Conservation (phyloP, 2,113 vertebrate genomes). For the Lophochroa leadbeateri region DNA sequence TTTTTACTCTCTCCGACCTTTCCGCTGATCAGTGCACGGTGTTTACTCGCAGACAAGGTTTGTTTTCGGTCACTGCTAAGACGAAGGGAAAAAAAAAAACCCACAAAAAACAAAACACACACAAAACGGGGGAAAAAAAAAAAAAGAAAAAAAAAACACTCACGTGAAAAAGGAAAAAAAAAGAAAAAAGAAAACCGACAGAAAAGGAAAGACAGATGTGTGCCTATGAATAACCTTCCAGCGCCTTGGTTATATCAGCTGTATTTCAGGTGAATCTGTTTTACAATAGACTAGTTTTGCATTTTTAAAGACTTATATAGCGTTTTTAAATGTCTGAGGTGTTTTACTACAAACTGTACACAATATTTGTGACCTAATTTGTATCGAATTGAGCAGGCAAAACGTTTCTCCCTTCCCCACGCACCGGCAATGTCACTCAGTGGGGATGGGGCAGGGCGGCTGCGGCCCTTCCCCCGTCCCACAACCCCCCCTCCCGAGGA, state of each 20-base stretch:
- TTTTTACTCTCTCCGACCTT: conserved; percentile 2
- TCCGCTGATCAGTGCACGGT: conserved; percentile 61
- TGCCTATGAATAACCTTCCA: conserved; percentile 95
- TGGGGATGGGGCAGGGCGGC: neutral
- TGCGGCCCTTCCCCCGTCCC: neutral
- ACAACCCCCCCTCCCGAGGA: neutral
- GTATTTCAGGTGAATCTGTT: conserved; percentile 86
- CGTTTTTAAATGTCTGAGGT: conserved; percentile 77
- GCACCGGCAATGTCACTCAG: neutral
- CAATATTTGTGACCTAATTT: conserved; percentile 81
- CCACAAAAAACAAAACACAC: neutral
- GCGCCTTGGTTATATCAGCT: conserved; percentile 91
- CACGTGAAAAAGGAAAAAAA: neutral
- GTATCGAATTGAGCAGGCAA: conserved; percentile 62
- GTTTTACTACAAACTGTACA: conserved; percentile 81
- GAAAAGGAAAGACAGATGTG: conserved; percentile 85
- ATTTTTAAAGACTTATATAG: conserved; percentile 75
- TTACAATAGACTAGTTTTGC: conserved; percentile 82
- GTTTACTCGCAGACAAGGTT: conserved; percentile 75
- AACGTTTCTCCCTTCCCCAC: conserved; percentile 33
- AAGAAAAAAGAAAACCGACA: conserved; percentile 4
- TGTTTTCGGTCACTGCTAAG: conserved; percentile 76
- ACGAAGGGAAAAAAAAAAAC: conserved; percentile 61
- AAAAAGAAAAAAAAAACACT: neutral
- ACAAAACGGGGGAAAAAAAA: neutral